phyloP scores from a whole-genome alignment of 2,888 invertebrate species.

The Chalcis sispes region DNA sequence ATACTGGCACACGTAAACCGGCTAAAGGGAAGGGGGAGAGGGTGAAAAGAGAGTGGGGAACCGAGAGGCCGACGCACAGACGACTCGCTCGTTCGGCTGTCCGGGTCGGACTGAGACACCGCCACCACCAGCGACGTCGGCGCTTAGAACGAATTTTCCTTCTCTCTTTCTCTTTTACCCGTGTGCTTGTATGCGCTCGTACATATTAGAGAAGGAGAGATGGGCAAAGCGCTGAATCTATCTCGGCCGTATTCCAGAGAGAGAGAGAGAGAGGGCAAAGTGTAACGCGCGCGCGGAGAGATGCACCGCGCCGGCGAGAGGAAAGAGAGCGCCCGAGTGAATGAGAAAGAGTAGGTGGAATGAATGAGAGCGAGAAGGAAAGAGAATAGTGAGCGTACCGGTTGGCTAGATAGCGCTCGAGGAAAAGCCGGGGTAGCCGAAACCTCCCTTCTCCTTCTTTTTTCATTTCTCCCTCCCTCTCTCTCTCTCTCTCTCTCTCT shows the following conservation, averaged over 20 bases:
- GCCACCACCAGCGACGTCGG: slow-evolving; percentile 12
- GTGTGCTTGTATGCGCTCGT: no score
- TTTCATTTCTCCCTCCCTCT: background rate
- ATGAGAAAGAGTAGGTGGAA: no score
- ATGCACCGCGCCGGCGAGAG: background rate
- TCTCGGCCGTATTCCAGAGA: no score
- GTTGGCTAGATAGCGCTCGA: background rate
- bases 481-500: no score
- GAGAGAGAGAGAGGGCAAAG: no score
- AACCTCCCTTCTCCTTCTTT: background rate
- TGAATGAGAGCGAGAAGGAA: no score
- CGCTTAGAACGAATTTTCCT: background rate
- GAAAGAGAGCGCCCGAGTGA: background rate
- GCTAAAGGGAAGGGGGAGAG: background rate
- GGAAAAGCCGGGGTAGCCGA: background rate
- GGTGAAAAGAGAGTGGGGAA: background rate
- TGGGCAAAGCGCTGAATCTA: no score
- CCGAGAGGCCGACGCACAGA: slow-evolving; percentile 39
- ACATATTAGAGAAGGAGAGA: no score
- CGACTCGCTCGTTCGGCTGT: slow-evolving; percentile 70
- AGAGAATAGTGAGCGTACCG: background rate
- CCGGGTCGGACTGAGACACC: slow-evolving; percentile 74
- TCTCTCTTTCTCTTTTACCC: no score
- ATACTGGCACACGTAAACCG: background rate
- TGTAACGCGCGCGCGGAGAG: no score